A percentile compares a stretch with the other conserved stretches of the same genome.
Evolutionary conservation across 2,888 invertebrate genomes (phyloP).

Genomic region (Therioaphis trifolii): DNA sequence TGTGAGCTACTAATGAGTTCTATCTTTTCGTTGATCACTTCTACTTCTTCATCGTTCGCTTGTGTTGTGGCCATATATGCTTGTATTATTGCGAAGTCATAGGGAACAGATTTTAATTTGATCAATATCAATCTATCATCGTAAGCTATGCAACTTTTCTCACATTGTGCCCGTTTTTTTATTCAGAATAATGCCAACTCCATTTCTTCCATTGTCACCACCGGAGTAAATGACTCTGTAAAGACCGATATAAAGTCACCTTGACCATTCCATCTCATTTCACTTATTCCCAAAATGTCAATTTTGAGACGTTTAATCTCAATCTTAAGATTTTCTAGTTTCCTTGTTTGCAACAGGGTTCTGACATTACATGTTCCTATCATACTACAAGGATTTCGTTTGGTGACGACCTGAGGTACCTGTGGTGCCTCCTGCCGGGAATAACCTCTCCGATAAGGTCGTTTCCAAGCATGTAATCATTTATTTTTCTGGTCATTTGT

Average conservation of each 20-base stretch:
- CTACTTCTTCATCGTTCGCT: constrained; percentile 48
- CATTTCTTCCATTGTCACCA: too few species aligned
- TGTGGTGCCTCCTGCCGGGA: constrained; percentile 21
- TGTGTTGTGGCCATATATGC: constrained; percentile 58
- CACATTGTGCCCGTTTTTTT: too few species aligned
- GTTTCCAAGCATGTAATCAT: constrained; percentile 27
- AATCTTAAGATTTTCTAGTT: too few species aligned
- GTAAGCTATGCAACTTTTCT: constrained; percentile 31
- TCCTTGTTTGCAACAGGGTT: too few species aligned
- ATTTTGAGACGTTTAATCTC: too few species aligned
- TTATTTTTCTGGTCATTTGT: constrained; percentile 27
- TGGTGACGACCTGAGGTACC: constrained; percentile 29
- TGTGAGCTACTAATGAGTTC: constrained; percentile 41
- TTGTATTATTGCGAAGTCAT: constrained; percentile 46
- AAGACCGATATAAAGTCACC: too few species aligned
- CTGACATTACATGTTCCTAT: constrained; percentile 42
- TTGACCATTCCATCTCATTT: too few species aligned
- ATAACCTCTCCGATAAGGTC: constrained; percentile 22
- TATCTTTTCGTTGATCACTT: constrained; percentile 48
- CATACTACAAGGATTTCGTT: constrained; percentile 33
- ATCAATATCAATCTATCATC: constrained; percentile 50
- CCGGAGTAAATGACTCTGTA: too few species aligned
- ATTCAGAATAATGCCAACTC: too few species aligned
- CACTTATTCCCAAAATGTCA: too few species aligned
- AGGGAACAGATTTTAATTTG: constrained; percentile 43